Percentiles rank a stretch among this genome's conserved stretches.
phyloP scores from a whole-genome alignment of 2,888 invertebrate species.

The Crossocerus cetratus region DNA sequence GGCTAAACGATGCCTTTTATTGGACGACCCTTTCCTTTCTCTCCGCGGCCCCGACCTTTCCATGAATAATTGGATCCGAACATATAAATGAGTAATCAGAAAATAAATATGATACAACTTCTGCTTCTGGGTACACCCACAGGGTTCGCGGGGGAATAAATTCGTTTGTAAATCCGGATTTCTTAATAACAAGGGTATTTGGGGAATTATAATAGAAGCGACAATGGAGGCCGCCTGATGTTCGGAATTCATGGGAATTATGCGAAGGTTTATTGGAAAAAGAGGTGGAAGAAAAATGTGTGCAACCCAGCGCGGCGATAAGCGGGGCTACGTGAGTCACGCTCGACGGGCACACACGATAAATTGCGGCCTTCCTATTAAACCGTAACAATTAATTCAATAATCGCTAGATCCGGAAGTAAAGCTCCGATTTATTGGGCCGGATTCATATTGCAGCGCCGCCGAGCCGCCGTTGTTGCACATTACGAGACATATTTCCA shows the following conservation, averaged over 20 bases:
- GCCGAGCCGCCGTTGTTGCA: slow-evolving; percentile 1
- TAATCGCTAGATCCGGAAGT: slow-evolving; percentile 38
- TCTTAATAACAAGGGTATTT: too few relatives aligned
- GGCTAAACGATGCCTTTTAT: too few relatives aligned
- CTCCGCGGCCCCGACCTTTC: too few relatives aligned
- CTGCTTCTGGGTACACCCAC: too few relatives aligned
- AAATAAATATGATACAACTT: too few relatives aligned
- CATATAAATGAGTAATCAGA: too few relatives aligned
- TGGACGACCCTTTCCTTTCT: too few relatives aligned
- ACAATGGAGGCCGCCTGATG: too few relatives aligned
- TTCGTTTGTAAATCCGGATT: too few relatives aligned
- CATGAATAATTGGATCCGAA: too few relatives aligned
- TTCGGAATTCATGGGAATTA: background rate
- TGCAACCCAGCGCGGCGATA: slow-evolving; percentile 23
- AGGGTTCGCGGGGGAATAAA: too few relatives aligned
- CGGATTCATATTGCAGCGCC: slow-evolving; percentile 25
- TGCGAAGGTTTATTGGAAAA: slow-evolving; percentile 10
- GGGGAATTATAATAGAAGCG: too few relatives aligned
- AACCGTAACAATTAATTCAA: slow-evolving; percentile 52
- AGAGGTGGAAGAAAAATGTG: slow-evolving; percentile 9
- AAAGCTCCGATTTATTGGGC: slow-evolving; percentile 35
- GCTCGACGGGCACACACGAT: slow-evolving; percentile 42
- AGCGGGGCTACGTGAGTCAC: slow-evolving; percentile 18
- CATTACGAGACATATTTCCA: slow-evolving; percentile 13
- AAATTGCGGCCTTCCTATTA: slow-evolving; percentile 35